Evolutionary conservation across 2,113 vertebrate species (phyloP).

Genomic region (Aptenodytes patagonicus): DNA sequence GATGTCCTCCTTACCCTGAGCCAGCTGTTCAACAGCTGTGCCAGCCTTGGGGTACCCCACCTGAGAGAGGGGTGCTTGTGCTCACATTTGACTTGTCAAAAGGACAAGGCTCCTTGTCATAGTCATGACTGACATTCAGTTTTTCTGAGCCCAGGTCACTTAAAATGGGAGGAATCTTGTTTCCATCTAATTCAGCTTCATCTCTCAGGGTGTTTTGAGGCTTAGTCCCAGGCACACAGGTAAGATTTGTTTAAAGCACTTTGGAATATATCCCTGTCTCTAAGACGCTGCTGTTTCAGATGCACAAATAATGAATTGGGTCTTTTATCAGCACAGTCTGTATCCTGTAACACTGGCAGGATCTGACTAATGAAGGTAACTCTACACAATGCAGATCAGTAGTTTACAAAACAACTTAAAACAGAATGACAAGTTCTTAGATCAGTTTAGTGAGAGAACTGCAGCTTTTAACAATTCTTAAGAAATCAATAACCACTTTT

Average conservation of each 20-base stretch:
- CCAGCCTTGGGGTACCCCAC: neutral
- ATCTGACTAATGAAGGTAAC: neutral
- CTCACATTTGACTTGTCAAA: neutral
- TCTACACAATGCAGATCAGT: neutral
- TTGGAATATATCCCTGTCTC: neutral
- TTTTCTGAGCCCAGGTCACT: neutral
- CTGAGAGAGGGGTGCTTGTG: neutral
- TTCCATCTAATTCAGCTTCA: neutral
- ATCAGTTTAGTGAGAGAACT: neutral
- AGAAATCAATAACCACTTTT: neutral
- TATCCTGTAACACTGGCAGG: neutral
- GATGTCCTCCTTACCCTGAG: neutral
- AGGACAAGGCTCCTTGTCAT: neutral
- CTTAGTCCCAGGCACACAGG: neutral
- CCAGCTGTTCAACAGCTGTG: neutral
- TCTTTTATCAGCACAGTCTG: neutral
- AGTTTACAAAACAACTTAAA: neutral
- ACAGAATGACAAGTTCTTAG: neutral
- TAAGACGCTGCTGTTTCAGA: neutral
- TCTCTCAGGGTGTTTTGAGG: neutral
- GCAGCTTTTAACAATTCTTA: neutral
- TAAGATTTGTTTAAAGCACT: neutral
- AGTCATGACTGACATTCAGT: neutral
- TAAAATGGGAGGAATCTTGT: neutral
- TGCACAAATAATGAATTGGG: neutral